A percentile compares a stretch with the other conserved stretches of the same genome.
Conservation (phyloP, 2,113 vertebrate genomes). For the Saguinus imperator region DNA sequence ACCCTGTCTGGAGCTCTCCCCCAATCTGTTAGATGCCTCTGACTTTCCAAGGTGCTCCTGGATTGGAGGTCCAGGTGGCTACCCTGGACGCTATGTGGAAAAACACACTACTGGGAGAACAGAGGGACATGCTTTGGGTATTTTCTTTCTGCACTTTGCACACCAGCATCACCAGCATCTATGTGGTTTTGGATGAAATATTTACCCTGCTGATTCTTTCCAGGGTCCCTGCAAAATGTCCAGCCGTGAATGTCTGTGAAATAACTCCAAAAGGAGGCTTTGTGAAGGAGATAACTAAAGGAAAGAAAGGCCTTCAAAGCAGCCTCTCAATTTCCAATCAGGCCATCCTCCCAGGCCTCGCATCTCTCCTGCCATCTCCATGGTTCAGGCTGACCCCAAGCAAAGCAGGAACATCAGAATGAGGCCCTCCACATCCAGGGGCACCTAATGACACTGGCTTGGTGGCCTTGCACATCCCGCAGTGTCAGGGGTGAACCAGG, state of each 20-base stretch:
- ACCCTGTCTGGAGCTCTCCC: no score
- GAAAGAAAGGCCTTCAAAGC: not conserved
- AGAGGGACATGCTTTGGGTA: accelerated
- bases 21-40: not conserved
- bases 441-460: conserved; percentile 4
- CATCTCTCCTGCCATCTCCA: not conserved
- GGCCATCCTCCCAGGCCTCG: accelerated
- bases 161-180: no score
- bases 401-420: conserved; percentile 20
- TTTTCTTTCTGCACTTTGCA: not conserved
- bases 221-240: accelerated
- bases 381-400: accelerated
- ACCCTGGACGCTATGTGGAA: not conserved
- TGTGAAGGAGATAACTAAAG: not conserved
- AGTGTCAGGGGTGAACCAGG: conserved; percentile 40
- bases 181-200: not conserved
- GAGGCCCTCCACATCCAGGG: not conserved
- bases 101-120: not conserved
- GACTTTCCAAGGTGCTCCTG: not conserved
- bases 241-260: accelerated
- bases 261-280: not conserved
- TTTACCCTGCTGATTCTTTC: not conserved
- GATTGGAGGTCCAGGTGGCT: not conserved
- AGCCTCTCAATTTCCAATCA: not conserved
- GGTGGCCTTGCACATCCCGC: not conserved